Conservation (phyloP, 92 coral and sea anemone species). For the Heteractis magnifica region DNA sequence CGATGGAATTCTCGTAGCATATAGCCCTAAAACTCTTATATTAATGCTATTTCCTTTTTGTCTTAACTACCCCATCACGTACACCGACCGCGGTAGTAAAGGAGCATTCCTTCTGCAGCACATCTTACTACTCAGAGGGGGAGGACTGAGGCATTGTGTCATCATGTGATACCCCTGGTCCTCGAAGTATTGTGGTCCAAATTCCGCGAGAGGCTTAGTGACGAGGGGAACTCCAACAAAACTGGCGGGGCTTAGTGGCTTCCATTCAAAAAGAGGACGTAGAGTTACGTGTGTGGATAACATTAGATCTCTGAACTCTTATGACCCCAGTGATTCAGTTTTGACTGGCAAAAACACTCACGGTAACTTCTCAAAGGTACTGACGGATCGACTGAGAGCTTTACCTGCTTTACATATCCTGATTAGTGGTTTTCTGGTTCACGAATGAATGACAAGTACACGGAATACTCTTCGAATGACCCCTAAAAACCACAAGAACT, state of each 20-base stretch:
- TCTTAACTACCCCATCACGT: conserved; percentile 1
- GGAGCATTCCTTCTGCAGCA: not conserved
- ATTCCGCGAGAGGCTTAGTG: not conserved
- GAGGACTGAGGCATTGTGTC: not conserved
- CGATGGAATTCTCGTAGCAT: conserved; percentile 4
- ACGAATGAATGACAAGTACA: not conserved
- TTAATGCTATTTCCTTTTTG: conserved; percentile 2
- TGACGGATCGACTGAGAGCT: no score
- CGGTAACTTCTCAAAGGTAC: not conserved
- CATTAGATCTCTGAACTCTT: not conserved
- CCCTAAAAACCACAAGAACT: not conserved
- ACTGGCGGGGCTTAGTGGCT: not conserved
- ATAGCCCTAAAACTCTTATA: not conserved
- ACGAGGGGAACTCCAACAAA: not conserved
- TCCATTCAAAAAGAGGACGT: not conserved
- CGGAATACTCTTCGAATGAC: not conserved
- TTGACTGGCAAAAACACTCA: not conserved
- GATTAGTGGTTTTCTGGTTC: not conserved
- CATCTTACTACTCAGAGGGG: not conserved
- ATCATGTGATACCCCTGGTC: not conserved
- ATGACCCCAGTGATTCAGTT: not conserved
- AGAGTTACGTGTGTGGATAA: not conserved
- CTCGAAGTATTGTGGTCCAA: not conserved
- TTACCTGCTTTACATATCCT: not conserved
- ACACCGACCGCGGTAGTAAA: not conserved